These are phyloP conservation scores for Pectinophora gossypiella DNA, from an alignment of 1,140 invertebrate genomes.

Conservation along the genomic window DNA sequence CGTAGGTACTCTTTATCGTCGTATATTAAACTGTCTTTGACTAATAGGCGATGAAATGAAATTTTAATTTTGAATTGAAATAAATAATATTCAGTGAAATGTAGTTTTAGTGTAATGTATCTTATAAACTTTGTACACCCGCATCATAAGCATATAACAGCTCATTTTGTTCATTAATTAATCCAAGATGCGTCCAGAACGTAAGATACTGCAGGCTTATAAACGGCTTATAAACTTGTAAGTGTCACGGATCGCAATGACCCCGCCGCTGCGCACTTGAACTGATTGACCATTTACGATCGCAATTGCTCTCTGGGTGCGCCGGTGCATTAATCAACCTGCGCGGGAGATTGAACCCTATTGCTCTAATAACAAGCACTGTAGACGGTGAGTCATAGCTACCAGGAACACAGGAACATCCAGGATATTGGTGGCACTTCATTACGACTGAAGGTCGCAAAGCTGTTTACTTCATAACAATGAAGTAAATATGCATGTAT, in stretches of 20 bases:
- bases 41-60: too few relatives aligned
- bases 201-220: too few relatives aligned
- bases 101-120: too few relatives aligned
- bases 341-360: neutral
- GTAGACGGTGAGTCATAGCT: neutral
- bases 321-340: slow-evolving; percentile 2
- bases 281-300: slow-evolving; percentile 51
- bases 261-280: slow-evolving; percentile 47
- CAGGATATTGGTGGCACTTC: neutral
- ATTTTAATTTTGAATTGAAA: too few relatives aligned
- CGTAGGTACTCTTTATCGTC: too few relatives aligned
- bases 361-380: neutral
- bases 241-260: slow-evolving; percentile 16
- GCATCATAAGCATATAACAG: too few relatives aligned
- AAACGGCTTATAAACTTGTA: slow-evolving; percentile 5
- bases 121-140: too few relatives aligned
- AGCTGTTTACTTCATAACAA: too few relatives aligned
- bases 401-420: neutral
- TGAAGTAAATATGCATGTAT: neutral
- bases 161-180: too few relatives aligned
- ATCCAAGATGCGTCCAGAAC: too few relatives aligned
- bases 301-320: slow-evolving; percentile 23
- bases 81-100: too few relatives aligned
- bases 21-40: too few relatives aligned
- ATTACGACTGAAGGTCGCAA: neutral